Base-by-base conservation (phyloP, 2,888 invertebrate species). In the Invenusta paracnida region DNA sequence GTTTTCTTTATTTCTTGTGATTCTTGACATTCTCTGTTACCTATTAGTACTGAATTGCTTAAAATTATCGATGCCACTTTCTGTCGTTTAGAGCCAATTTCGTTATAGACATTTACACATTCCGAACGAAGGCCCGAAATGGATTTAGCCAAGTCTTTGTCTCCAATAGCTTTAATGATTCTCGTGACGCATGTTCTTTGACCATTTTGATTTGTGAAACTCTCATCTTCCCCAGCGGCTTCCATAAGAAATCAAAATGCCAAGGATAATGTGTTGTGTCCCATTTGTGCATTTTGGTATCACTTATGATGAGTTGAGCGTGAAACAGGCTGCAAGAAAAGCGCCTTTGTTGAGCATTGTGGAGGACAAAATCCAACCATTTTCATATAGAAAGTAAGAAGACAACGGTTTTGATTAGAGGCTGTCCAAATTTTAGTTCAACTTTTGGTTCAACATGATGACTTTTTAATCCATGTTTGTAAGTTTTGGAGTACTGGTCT, bases 131-230 rank as follows among this genome's bases (percentile, higher is more conserved):
- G n/a, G n/a, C n/a, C n/a, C n/a, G n/a, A n/a, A n/a, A n/a, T n/a
- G n/a, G n/a, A n/a, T n/a, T n/a, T n/a, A n/a, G n/a, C n/a, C n/a
- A n/a, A n/a, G n/a, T n/a, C n/a, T n/a, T n/a, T n/a, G n/a, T n/a
- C n/a, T n/a, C n/a, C 48, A 48, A 48, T 48, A 17, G 79, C 79
- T 79, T 79, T n/a, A 79, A 79, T 79, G 29, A 79, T 79, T 79
- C 79, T n/a, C 23, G 79, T 79, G 29, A 79, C n/a, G 23, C 23
- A 25, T 11, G 23, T 27, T 79, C 79, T n/a, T 79, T 23, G 79
- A 25, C 29, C n/a, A 11, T 23, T 79, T 79, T 79, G 79, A 79
- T 79, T 79, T n/a, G 79, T 79, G 79, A 25, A 79, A 79, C 23
- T 79, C 23, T 79, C 79, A 28, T 2, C 79, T 27, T 27, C 29